A percentile compares a stretch with the other conserved stretches of the same genome.
These are phyloP conservation scores for Geococcyx californianus DNA, from an alignment of 2,113 vertebrate species.

Conservation along the genomic window DNA sequence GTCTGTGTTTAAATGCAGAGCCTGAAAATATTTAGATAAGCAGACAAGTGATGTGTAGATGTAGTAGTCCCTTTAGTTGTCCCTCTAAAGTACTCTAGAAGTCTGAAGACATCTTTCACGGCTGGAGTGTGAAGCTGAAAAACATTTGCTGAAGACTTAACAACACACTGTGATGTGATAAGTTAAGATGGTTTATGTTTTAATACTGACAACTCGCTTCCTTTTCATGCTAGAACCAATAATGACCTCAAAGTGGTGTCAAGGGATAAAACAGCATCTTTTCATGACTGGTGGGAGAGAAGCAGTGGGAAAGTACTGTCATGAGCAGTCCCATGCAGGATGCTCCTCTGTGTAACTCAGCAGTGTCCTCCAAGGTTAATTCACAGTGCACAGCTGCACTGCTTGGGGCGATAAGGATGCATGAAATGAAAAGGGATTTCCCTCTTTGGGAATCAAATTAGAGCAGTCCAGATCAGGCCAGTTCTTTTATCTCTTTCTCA, in stretches of 20 bases:
- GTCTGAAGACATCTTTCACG: conserved; percentile 1
- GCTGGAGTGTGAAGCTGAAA: conserved; percentile 5
- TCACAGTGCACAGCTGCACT: conserved; percentile 66
- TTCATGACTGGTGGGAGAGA: conserved; percentile 1
- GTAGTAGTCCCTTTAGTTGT: not conserved
- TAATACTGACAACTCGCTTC: not conserved
- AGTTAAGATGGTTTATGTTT: conserved; percentile 26
- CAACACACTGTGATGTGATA: not conserved
- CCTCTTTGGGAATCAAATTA: conserved; percentile 55
- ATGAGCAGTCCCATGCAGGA: conserved; percentile 44
- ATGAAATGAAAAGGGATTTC: conserved; percentile 57
- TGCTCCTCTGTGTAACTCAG: not conserved
- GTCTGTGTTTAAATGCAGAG: not conserved
- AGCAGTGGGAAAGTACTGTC: conserved; percentile 54
- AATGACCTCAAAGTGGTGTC: conserved; percentile 20
- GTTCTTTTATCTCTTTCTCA: conserved; percentile 47
- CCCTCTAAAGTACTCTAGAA: not conserved
- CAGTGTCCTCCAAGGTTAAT: conserved; percentile 56
- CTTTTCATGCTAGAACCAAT: not conserved
- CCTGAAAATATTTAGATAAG: not conserved
- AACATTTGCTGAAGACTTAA: conserved; percentile 21
- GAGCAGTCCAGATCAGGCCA: conserved; percentile 30
- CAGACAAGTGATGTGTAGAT: not conserved
- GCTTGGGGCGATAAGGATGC: conserved; percentile 30
- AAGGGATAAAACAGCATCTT: conserved; percentile 2